These are phyloP conservation scores for Agelaius tricolor DNA, from an alignment of 2,113 vertebrate species.

Conservation along the genomic window DNA sequence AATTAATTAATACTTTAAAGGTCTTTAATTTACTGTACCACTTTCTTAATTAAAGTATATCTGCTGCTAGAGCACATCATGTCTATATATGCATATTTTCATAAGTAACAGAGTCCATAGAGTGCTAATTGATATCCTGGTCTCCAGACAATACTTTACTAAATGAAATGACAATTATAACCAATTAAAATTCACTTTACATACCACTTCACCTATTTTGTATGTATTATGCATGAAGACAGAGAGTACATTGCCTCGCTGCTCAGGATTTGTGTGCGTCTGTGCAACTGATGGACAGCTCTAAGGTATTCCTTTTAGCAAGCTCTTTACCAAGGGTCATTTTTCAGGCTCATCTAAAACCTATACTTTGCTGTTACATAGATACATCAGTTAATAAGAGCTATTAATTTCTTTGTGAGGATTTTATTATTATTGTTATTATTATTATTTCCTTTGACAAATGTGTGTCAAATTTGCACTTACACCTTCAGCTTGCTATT, in stretches of 20 bases:
- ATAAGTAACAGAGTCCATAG: slow-evolving; percentile 82
- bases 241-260: slow-evolving; percentile 76
- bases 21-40: slow-evolving; percentile 82
- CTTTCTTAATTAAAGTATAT: slow-evolving; percentile 86
- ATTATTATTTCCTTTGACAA: slow-evolving; percentile 64
- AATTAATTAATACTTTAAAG: slow-evolving; percentile 85
- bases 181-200: slow-evolving; percentile 91
- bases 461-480: slow-evolving; percentile 35
- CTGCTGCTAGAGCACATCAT: slow-evolving; percentile 74
- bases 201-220: slow-evolving; percentile 84
- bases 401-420: slow-evolving; percentile 39
- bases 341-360: slow-evolving; percentile 58
- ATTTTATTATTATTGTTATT: slow-evolving; percentile 19
- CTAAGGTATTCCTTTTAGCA: slow-evolving; percentile 68
- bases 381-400: slow-evolving; percentile 55
- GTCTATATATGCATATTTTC: slow-evolving; percentile 83
- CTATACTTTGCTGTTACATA: slow-evolving; percentile 61
- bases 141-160: slow-evolving; percentile 88
- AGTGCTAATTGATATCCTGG: slow-evolving; percentile 88
- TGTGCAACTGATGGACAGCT: slow-evolving; percentile 82
- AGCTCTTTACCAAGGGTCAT: slow-evolving; percentile 60
- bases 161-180: slow-evolving; percentile 90
- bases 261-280: slow-evolving; percentile 74
- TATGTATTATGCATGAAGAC: slow-evolving; percentile 87
- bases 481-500: slow-evolving; percentile 12